A percentile compares a stretch with the other conserved stretches of the same genome.
These are phyloP conservation scores for Lacanobia oleracea DNA, from an alignment of 2,888 invertebrate species.

Conservation along the genomic window DNA sequence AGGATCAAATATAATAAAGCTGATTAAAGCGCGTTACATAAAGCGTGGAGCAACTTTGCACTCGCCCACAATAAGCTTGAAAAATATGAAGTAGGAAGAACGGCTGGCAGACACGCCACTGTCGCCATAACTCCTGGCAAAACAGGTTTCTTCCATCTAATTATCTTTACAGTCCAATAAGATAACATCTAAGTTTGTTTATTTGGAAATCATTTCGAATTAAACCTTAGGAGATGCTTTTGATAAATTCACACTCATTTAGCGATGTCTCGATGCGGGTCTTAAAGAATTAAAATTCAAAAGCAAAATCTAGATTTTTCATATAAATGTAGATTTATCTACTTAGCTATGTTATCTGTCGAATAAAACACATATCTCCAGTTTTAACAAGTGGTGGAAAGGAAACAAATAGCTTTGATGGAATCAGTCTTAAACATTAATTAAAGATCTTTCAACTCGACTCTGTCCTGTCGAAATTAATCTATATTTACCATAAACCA, in stretches of 20 bases:
- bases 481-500: neutral
- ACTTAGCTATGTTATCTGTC: no score
- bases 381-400: neutral
- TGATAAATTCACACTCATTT: neutral
- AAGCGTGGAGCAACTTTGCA: constrained; percentile 40
- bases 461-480: neutral
- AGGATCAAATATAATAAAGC: constrained; percentile 12
- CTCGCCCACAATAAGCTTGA: constrained; percentile 53
- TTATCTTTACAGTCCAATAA: constrained; percentile 43
- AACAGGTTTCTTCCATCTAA: constrained; percentile 70
- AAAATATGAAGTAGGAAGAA: constrained; percentile 64
- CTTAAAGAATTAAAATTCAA: neutral
- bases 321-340: neutral
- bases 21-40: constrained; percentile 27
- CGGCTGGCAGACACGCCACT: constrained; percentile 72
- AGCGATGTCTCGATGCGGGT: neutral
- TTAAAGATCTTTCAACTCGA: neutral
- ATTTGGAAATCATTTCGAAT: neutral
- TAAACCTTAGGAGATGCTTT: neutral
- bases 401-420: neutral
- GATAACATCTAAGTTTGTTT: neutral
- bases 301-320: neutral
- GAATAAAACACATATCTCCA: no score
- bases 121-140: constrained; percentile 61
- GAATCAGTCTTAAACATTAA: neutral